Evolutionary conservation across 2,797 vertebrate genomes (phyloP), one percentile per base, ranked within the genome.

Genomic region (Paedocypris micromegethes): DNA sequence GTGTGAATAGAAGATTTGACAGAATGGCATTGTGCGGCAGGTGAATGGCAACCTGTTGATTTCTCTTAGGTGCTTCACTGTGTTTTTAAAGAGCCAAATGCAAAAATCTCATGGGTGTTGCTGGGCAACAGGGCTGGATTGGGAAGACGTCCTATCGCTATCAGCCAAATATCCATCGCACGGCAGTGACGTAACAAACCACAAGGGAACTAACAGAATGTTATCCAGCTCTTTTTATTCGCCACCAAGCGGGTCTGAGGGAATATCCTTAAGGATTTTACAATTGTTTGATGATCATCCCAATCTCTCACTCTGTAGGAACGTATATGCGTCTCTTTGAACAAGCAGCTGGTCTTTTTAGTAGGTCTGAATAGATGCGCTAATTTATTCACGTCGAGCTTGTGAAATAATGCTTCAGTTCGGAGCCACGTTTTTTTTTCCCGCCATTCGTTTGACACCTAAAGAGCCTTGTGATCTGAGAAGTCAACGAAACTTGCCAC

Each of bases 31-130:
- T 53, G 51, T 45, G 6, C 6, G 42, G 37, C 42, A 52, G 66
- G 2, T 38, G 49, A 68, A 5, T 38, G 4, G 49, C 42, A 52
- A 49, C 48, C 37, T 68, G 50, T 60, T 47, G 65, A 67, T 67
- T 66, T 60, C 66, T 68, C 49, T 68, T 58, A 6, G 50, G 65
- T 67, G 55, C 55, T 45, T 61, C 58, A 61, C 46, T 4, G 3
- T 5, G 5, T 6, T 48, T 66, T 66, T 58, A 43, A 60, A 46
- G 37, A 60, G n/a, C 66, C 43, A 49, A 72, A 58, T 56, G 53
- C 60, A 64, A 54, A 71, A 51, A 6, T 57, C 42, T 58, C 47
- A 7, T 38, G 43, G 44, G 23, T 23, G 64, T 72, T 72, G 58
- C 64, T 0, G 51, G 64, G 58, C 46, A 66, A 72, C 5, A 9